Evolutionary conservation across 2,888 invertebrate species (phyloP), one percentile per base, ranked within the genome.

Genomic region (Ochropleura leucogaster): DNA sequence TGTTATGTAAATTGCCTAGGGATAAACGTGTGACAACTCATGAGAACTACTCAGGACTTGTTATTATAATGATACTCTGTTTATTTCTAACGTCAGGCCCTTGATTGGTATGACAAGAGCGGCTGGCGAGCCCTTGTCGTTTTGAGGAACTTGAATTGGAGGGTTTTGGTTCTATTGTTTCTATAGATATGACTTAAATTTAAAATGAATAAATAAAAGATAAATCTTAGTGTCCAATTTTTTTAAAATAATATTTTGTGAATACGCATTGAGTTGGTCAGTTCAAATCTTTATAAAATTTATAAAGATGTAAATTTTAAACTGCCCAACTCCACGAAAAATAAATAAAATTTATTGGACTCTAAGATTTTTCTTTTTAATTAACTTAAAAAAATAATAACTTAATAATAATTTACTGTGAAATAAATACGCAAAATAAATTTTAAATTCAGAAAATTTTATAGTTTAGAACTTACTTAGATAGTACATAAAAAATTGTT

Each of bases 1-100:
- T 93, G 94, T 93, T 94, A 91, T 91, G 91, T 93, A 91, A 91
- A 91, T 91, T 70, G 80, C 86, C 86, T 74, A 78, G 85, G 88
- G 86, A 86, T 90, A 87, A 90, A 88, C 90, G 88, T 90, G 89
- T 90, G 90, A 92, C 91, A 90, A 90, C 86, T 87, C 87, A 84
- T 86, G 85, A 87, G 87, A 72, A 74, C 82, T 77, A 20, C 63
- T 82, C 69, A 78, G 84, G 80, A 77, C 72, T 82, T 76, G 77
- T 76, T 84, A 84, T 85, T 79, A 74, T 84, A 72, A 80, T 81
- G 76, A 71, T 73, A 70, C 67, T 59, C 51, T 66, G 69, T 80
- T 72, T 78, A 81, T 85, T 72, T 80, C 71, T 64, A 74, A 65
- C 62, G 64, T 60, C 68, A 67, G 42, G 55, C 30, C 40, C 46